phyloP scores from a whole-genome alignment of 2,888 invertebrate genomes.

The Drosophila borealis region DNA sequence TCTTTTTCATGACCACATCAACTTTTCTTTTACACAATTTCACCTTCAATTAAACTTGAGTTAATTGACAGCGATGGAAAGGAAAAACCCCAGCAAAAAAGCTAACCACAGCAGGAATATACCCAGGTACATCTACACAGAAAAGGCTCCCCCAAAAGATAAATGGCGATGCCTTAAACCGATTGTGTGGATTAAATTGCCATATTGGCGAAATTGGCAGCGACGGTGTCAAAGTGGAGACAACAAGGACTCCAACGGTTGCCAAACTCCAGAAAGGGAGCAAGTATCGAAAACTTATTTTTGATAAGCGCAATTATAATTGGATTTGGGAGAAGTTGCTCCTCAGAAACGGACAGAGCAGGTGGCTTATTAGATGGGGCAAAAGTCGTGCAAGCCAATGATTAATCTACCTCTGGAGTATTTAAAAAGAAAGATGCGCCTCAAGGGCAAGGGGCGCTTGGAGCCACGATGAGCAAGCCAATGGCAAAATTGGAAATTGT shows the following conservation, averaged over 20 bases:
- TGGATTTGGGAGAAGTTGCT: slow-evolving; percentile 74
- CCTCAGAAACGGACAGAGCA: slow-evolving; percentile 30
- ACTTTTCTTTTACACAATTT: slow-evolving; percentile 60
- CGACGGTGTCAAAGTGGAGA: slow-evolving; percentile 54
- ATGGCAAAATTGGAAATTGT: slow-evolving; percentile 73
- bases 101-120: slow-evolving; percentile 42
- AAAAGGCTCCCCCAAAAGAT: slow-evolving; percentile 50
- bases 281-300: slow-evolving; percentile 79
- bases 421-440: slow-evolving; percentile 69
- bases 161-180: slow-evolving; percentile 79
- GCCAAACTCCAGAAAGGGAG: slow-evolving; percentile 35
- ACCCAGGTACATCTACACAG: slow-evolving; percentile 22
- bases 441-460: not conserved
- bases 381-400: slow-evolving; percentile 58
- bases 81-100: slow-evolving; percentile 46
- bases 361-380: slow-evolving; percentile 46
- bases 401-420: slow-evolving; percentile 79
- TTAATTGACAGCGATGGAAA: slow-evolving; percentile 70
- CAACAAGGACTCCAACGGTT: slow-evolving; percentile 28
- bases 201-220: slow-evolving; percentile 78
- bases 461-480: slow-evolving; percentile 8
- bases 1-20: slow-evolving; percentile 65
- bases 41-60: slow-evolving; percentile 79
- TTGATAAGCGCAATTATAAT: slow-evolving; percentile 81
- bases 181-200: slow-evolving; percentile 80